phyloP scores from a whole-genome alignment of 2,888 invertebrate species.

The Willowsia nigromaculata region DNA sequence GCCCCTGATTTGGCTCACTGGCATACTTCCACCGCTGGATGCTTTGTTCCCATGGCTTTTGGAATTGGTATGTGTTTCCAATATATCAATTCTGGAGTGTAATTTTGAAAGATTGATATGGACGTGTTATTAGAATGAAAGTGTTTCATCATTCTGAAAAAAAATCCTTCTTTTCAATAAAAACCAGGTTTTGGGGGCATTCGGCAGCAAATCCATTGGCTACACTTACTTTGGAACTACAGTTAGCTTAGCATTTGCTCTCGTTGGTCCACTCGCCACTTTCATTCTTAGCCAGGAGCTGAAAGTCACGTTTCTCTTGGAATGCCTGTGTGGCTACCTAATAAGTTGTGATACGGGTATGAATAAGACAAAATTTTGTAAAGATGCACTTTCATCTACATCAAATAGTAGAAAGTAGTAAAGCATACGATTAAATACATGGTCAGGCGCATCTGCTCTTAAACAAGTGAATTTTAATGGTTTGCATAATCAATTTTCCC shows the following conservation, averaged over 20 bases:
- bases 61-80: constrained; percentile 69
- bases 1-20: constrained; percentile 75
- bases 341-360: constrained; percentile 76
- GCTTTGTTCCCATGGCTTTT: constrained; percentile 76
- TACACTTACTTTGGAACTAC: constrained; percentile 75
- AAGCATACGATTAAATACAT: constrained; percentile 25
- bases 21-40: constrained; percentile 76
- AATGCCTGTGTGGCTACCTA: constrained; percentile 75
- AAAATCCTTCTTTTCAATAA: background rate
- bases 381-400: background rate
- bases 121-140: background rate
- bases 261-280: constrained; percentile 68
- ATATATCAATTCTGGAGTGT: background rate
- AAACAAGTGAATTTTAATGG: constrained; percentile 2
- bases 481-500: background rate
- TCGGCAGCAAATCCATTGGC: constrained; percentile 74
- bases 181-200: constrained; percentile 60
- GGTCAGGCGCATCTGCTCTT: background rate
- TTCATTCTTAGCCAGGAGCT: constrained; percentile 72
- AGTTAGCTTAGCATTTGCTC: constrained; percentile 66
- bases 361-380: background rate
- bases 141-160: background rate
- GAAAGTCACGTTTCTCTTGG: constrained; percentile 69
- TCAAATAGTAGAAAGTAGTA: too few relatives aligned
- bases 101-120: background rate